Evolutionary conservation across 2,888 invertebrate species (phyloP), one percentile per base, ranked within the genome.

Genomic region (Theretra japonica): DNA sequence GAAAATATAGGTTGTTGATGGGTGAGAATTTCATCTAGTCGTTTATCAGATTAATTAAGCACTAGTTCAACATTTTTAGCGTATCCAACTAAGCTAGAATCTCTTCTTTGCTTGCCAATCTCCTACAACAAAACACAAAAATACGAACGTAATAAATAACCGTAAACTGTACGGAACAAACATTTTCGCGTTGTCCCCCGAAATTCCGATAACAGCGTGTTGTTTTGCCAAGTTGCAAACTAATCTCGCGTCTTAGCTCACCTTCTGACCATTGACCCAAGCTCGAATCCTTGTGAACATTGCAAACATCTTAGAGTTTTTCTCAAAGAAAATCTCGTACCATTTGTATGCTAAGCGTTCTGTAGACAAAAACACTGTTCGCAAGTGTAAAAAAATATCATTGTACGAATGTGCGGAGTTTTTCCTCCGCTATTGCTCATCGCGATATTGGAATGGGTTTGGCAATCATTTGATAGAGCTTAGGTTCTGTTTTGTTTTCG

Each of bases 281-380:
- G 21, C 28, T 28, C 28, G 4, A 28, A 28, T n/a, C 8, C 62
- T 62, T 62, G 33, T 11, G 33, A 7, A 23, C 48, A 60, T n/a
- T 23, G 17, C 65, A 65, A 65, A 65, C 41, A 65, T 6, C 62
- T 48, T 48, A 23, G 48, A 65, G 41, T 23, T 60, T 59, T 48
- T 65, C 65, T 65, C 70, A 65, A 70, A 70, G 53, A 65, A 62
- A 71, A 71, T 71, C 70, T 62, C 62, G 23, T 30, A 7, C 65
- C 70, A 71, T 71, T 71, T 57, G 70, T 71, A 71, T 71, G 70
- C 70, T 71, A 71, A 71, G 62, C 53, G 65, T 30, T 71, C 70
- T 56, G 48, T 30, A 70, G 50, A 71, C 62, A 71, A 71, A 70
- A 50, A 70, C 62, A 71, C 23, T 65, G 48, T 30, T 71, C 53